Evolutionary conservation across 2,888 invertebrate species (phyloP).

Genomic region (Plagodis pulveraria): DNA sequence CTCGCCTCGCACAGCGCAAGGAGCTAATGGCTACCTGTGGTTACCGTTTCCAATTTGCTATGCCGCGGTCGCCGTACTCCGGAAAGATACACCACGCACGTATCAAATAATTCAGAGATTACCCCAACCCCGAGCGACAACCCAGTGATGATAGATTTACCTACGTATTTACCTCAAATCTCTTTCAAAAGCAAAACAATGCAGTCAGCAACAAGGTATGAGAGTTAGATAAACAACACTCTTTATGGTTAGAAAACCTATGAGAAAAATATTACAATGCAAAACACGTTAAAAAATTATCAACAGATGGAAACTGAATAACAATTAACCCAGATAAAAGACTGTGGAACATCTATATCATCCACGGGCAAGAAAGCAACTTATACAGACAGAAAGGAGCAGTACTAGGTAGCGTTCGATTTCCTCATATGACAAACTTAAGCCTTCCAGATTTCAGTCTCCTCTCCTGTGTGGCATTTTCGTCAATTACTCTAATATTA

Average conservation of each 20-base stretch:
- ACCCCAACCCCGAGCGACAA: no score
- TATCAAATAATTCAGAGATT: constrained; percentile 2
- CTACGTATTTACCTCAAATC: constrained; percentile 4
- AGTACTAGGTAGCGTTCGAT: neutral
- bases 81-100: neutral
- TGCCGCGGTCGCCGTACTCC: constrained; percentile 2
- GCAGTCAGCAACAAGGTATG: constrained; percentile 3
- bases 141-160: neutral
- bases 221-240: constrained; percentile 14
- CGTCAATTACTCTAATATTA: no score
- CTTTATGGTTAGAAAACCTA: constrained; percentile 17
- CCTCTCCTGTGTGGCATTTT: no score
- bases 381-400: no score
- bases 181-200: neutral
- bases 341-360: constrained; percentile 31
- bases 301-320: constrained; percentile 6
- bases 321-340: constrained; percentile 37
- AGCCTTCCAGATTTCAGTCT: no score
- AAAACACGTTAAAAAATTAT: constrained; percentile 11
- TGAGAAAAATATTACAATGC: constrained; percentile 20
- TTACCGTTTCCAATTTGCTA: constrained; percentile 3
- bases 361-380: neutral
- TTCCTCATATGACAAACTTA: no score
- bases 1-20: constrained; percentile 9
- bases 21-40: neutral